phyloP scores from a whole-genome alignment of 2,888 invertebrate genomes.

The Chromoteleia sp. region DNA sequence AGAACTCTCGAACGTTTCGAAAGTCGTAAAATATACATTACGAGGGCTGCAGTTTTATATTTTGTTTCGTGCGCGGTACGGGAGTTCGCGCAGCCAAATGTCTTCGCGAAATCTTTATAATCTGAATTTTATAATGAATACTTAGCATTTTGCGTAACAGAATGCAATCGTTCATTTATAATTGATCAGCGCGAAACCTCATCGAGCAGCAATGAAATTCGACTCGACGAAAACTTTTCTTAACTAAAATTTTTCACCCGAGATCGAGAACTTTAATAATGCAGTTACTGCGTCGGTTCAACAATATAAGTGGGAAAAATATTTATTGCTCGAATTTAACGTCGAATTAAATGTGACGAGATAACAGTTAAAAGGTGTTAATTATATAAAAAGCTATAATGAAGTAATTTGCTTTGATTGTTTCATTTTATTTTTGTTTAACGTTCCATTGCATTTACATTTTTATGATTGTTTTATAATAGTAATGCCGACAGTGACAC shows the following conservation, averaged over 20 bases:
- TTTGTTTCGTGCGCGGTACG: conserved; percentile 24
- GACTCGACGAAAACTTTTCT: too few relatives aligned
- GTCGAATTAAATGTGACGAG: conserved; percentile 6
- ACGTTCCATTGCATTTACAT: not conserved
- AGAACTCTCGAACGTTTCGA: conserved; percentile 42
- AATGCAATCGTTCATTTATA: conserved; percentile 16
- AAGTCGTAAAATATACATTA: conserved; percentile 54
- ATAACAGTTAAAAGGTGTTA: not conserved
- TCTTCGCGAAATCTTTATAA: conserved; percentile 16
- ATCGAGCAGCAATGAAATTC: not conserved
- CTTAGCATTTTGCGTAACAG: conserved; percentile 16
- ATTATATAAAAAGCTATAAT: not conserved
- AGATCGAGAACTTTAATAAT: not conserved
- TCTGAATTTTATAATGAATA: conserved; percentile 34
- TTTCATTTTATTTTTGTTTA: conserved; percentile 12
- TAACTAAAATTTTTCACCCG: not conserved
- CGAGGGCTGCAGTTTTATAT: conserved; percentile 29
- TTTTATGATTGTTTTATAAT: too few relatives aligned
- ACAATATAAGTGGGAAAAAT: not conserved
- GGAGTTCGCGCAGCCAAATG: not conserved
- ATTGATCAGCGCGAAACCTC: conserved; percentile 19
- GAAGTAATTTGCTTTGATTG: conserved; percentile 1
- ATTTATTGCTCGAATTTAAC: not conserved
- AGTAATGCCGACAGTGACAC: not conserved
- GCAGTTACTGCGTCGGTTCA: not conserved